Percentiles rank a stretch among this genome's conserved stretches.
Evolutionary conservation across 2,797 vertebrate species (phyloP).

Genomic region (Prionace glauca): DNA sequence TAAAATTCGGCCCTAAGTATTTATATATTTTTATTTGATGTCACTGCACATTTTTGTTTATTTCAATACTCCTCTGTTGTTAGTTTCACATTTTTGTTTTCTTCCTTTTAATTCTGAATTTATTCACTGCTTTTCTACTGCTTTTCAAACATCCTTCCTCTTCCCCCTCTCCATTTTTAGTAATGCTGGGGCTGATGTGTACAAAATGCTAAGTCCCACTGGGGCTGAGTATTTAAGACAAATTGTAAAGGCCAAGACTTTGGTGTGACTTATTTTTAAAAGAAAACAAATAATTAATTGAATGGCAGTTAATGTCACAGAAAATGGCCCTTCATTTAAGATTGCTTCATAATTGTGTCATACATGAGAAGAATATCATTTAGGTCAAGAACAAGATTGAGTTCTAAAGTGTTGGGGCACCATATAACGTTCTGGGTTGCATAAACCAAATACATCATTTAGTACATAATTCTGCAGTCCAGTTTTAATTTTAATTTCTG

Average conservation of each 20-base stretch:
- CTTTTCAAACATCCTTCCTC: not conserved
- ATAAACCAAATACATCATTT: not conserved
- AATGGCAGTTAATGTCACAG: not conserved
- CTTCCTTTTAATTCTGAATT: not conserved
- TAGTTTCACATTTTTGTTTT: not conserved
- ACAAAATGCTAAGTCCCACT: not conserved
- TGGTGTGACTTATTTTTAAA: not conserved
- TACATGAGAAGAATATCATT: not conserved
- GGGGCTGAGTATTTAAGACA: not conserved
- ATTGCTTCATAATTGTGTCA: not conserved
- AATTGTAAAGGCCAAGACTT: not conserved
- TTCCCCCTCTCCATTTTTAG: not conserved
- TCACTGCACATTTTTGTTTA: not conserved
- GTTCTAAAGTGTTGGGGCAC: not conserved
- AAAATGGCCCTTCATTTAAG: not conserved
- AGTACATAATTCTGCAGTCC: not conserved
- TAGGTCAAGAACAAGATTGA: not conserved
- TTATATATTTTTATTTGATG: not conserved
- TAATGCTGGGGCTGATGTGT: not conserved
- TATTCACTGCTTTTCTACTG: not conserved
- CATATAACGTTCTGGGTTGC: not conserved
- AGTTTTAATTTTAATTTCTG: not conserved
- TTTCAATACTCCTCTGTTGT: not conserved
- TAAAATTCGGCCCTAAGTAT: not conserved
- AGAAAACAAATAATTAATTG: not conserved